These are phyloP conservation scores for Benthosema pterotum DNA, from an alignment of 2,797 vertebrate genomes.

Conservation along the genomic window DNA sequence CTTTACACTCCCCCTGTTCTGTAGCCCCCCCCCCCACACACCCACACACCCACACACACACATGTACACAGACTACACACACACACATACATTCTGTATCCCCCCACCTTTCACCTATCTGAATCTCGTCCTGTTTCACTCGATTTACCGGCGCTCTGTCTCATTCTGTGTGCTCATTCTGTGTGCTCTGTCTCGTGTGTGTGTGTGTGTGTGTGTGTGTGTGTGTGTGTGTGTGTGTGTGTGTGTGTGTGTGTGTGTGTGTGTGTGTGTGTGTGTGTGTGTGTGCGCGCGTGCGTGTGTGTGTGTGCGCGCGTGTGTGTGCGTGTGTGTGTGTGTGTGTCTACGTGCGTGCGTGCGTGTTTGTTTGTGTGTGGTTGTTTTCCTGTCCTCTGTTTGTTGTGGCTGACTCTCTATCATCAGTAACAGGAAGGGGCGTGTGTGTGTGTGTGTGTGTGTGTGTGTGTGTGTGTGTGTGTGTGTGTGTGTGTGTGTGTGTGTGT, in stretches of 20 bases:
- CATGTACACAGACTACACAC: too few relatives aligned
- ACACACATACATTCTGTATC: background rate
- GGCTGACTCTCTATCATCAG: slow-evolving; percentile 57
- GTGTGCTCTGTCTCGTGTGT: too few relatives aligned
- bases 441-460: slow-evolving; percentile 8
- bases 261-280: background rate
- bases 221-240: slow-evolving; percentile 26
- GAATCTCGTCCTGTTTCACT: slow-evolving; percentile 35
- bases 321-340: slow-evolving; percentile 33
- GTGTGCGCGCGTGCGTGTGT: slow-evolving; percentile 6
- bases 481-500: slow-evolving; percentile 4
- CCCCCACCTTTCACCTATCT: slow-evolving; percentile 11
- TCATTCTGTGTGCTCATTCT: too few relatives aligned
- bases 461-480: slow-evolving; percentile 2
- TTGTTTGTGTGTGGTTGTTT: slow-evolving; percentile 15
- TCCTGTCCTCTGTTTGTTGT: slow-evolving; percentile 44
- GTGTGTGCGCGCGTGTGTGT: slow-evolving; percentile 15
- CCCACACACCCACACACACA: background rate
- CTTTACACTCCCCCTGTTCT: background rate
- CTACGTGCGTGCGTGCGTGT: background rate
- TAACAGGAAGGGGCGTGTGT: slow-evolving; percentile 51
- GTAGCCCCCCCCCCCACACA: slow-evolving; percentile 17
- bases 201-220: slow-evolving; percentile 20
- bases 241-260: slow-evolving; percentile 16
- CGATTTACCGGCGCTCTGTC: slow-evolving; percentile 13